Conservation (phyloP, 2,888 invertebrate genomes). For the Cotesia congregata region DNA sequence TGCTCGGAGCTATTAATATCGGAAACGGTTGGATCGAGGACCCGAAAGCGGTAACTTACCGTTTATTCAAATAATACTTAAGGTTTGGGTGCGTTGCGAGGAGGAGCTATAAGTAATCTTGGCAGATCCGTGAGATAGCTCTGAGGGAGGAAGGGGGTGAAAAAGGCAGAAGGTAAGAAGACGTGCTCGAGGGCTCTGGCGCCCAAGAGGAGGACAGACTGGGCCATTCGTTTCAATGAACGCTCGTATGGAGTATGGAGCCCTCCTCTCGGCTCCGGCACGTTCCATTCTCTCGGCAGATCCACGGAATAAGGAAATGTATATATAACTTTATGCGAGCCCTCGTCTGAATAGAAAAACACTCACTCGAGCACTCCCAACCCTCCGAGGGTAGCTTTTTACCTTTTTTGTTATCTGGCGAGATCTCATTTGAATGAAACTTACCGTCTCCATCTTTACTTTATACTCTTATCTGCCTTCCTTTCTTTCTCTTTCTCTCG, state of each 20-base stretch:
- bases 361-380: slow-evolving; percentile 62
- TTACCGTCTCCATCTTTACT: slow-evolving; percentile 42
- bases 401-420: slow-evolving; percentile 35
- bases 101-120: slow-evolving; percentile 62
- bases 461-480: no score
- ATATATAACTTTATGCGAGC: slow-evolving; percentile 64
- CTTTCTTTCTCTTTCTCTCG: not conserved
- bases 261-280: slow-evolving; percentile 33
- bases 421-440: slow-evolving; percentile 66
- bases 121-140: slow-evolving; percentile 44
- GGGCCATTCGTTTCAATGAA: slow-evolving; percentile 68
- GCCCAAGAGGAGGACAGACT: slow-evolving; percentile 51
- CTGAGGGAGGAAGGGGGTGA: slow-evolving; percentile 44
- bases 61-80: slow-evolving; percentile 68
- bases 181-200: slow-evolving; percentile 40
- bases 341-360: slow-evolving; percentile 65
- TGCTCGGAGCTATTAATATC: slow-evolving; percentile 53
- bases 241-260: slow-evolving; percentile 55
- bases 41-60: slow-evolving; percentile 60
- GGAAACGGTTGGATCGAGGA: slow-evolving; percentile 23
- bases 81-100: slow-evolving; percentile 59
- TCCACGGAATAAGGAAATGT: slow-evolving; percentile 38
- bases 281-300: slow-evolving; percentile 48
- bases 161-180: slow-evolving; percentile 44
- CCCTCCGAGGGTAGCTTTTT: slow-evolving; percentile 39